phyloP scores from a whole-genome alignment of 2,113 vertebrate genomes.

The Andinoacara biseriatus region DNA sequence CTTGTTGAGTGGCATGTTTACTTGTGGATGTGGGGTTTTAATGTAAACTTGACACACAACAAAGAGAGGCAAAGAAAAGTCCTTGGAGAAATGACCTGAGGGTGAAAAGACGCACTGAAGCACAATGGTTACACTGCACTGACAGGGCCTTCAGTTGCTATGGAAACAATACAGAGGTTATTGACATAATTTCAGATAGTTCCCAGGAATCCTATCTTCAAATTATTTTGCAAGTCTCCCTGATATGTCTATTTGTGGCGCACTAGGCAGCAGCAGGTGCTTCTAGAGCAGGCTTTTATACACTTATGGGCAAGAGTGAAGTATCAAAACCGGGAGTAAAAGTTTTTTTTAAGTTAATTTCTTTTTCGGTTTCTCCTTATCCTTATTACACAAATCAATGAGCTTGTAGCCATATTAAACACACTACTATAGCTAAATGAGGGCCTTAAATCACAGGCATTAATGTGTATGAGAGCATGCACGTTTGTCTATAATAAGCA shows the following conservation, averaged over 20 bases:
- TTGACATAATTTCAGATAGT: constrained; percentile 53
- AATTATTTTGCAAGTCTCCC: constrained; percentile 21
- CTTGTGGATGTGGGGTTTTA: constrained; percentile 40
- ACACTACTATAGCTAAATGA: constrained; percentile 26
- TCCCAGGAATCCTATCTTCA: constrained; percentile 28
- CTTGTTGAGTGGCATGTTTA: constrained; percentile 31
- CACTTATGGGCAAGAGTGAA: background rate
- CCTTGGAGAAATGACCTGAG: constrained; percentile 24
- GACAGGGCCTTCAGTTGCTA: constrained; percentile 55
- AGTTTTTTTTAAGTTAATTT: background rate
- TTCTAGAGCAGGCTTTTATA: background rate
- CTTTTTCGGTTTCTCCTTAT: background rate
- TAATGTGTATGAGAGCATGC: background rate
- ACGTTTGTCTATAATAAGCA: background rate
- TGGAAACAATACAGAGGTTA: constrained; percentile 56
- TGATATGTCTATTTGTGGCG: background rate
- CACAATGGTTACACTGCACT: constrained; percentile 33
- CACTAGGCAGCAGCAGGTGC: background rate
- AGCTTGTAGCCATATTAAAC: constrained; percentile 2
- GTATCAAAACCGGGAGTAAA: background rate
- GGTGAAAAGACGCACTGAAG: constrained; percentile 25
- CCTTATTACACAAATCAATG: background rate
- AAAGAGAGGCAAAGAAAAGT: constrained; percentile 51
- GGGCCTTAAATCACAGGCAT: background rate
- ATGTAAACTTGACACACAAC: constrained; percentile 60